phyloP scores from a whole-genome alignment of 2,113 vertebrate species.

The Pterophyllum scalare region DNA sequence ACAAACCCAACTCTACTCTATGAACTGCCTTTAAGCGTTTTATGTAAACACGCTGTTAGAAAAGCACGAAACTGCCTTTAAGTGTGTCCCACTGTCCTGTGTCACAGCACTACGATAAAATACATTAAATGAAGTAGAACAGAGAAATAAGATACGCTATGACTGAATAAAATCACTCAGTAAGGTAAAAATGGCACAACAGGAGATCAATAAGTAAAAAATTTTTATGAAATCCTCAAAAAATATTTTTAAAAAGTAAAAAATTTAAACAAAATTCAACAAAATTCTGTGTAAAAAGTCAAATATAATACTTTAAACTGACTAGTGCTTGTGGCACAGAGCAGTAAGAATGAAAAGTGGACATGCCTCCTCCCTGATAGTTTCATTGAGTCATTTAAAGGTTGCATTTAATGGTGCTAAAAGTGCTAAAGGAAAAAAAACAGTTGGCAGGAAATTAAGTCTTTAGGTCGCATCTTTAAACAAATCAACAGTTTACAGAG shows the following conservation, averaged over 20 bases:
- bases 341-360: background rate
- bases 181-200: background rate
- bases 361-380: background rate
- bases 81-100: background rate
- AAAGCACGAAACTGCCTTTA: too few species aligned
- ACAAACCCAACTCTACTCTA: too few species aligned
- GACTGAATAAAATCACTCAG: background rate
- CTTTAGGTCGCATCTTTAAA: too few species aligned
- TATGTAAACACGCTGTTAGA: too few species aligned
- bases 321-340: background rate
- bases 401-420: background rate
- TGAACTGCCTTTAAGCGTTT: background rate
- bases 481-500: too few species aligned
- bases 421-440: background rate
- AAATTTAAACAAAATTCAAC: too few species aligned
- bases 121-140: fast-evolving
- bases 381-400: background rate
- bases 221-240: background rate
- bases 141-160: background rate
- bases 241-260: background rate
- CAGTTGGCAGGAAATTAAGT: too few species aligned
- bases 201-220: background rate
- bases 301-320: background rate
- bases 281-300: background rate
- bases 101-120: background rate